Evolutionary conservation across 2,113 vertebrate species (phyloP).

Genomic region (Microcebus ravelobensis): DNA sequence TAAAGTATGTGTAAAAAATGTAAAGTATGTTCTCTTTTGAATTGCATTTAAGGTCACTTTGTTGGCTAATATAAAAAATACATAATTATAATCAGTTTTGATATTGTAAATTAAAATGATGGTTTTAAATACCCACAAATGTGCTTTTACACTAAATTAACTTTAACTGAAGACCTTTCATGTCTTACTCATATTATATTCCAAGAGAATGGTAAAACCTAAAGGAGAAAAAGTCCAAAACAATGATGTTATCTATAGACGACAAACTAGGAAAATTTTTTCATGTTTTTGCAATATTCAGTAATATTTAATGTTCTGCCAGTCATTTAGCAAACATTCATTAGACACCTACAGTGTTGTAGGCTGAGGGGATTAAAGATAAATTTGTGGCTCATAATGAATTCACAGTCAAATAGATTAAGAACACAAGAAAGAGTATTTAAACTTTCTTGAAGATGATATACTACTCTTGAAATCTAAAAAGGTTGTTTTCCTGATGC

Average conservation of each 20-base stretch:
- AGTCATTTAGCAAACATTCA: not conserved
- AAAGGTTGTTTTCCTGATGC: not conserved
- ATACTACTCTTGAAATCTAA: not conserved
- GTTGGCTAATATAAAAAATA: not conserved
- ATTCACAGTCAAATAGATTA: not conserved
- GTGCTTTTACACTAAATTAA: not conserved
- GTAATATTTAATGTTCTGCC: not conserved
- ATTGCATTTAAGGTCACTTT: not conserved
- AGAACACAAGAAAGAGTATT: not conserved
- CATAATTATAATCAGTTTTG: not conserved
- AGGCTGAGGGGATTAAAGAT: not conserved
- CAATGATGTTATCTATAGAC: not conserved
- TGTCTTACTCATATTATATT: not conserved
- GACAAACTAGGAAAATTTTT: not conserved
- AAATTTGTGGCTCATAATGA: not conserved
- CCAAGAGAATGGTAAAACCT: not conserved
- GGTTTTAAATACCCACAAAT: not conserved
- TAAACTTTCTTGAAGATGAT: not conserved
- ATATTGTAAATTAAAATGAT: slow-evolving; percentile 5
- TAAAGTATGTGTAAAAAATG: not conserved
- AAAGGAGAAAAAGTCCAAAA: not conserved
- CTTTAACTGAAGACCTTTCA: not conserved
- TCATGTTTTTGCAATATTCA: not conserved
- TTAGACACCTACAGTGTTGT: not conserved
- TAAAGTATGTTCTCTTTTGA: not conserved